Evolutionary conservation across 1,140 invertebrate genomes (phyloP), one percentile per base, ranked within the genome.

Genomic region (Lepidostoma basale): DNA sequence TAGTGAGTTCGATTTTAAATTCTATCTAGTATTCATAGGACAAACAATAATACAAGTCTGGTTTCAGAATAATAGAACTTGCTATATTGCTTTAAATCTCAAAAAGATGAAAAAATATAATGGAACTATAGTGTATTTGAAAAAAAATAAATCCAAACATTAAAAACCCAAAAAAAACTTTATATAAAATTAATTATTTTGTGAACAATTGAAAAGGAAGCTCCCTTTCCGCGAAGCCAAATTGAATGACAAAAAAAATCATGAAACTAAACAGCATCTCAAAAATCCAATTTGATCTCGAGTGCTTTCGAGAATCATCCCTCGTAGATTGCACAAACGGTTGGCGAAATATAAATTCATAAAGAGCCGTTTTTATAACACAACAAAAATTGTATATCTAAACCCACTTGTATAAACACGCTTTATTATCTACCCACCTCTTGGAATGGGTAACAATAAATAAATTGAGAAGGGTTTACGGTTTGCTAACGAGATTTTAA

Each of bases 401-500:
- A n/a, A 39, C 45, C 62, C 62, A 64, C 44, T 64, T 64, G 28
- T 44, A 66, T 20, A 28, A 66, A 66, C 63, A 66, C 30, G 63
- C 36, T n/a, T n/a, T n/a, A 44, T 44, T 42, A 42, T 56, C 56
- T 45, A 56, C 58, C 22, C 58, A 58, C 49, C 36, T 39, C 23
- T 64, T 56, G 9, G 18, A 22, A 39, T 5, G 22, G 33, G 52
- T 39, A 66, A 56, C 47, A 66, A 66, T 56, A 56, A 25, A 36
- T 39, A 25, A 42, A 25, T 56, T 66, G 52, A 66, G 45, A 66
- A 66, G 63, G 63, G 63, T 63, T 4, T 63, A 30, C 20, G 36
- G 18, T 28, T 49, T 66, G 26, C 63, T 56, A 66, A 66, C 63
- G 47, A 66, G 63, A 66, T 25, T 56, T 66, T 66, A 44, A 39